phyloP scores from a whole-genome alignment of 92 coral and sea anemone genomes.

The Umimayanthus kanabou region DNA sequence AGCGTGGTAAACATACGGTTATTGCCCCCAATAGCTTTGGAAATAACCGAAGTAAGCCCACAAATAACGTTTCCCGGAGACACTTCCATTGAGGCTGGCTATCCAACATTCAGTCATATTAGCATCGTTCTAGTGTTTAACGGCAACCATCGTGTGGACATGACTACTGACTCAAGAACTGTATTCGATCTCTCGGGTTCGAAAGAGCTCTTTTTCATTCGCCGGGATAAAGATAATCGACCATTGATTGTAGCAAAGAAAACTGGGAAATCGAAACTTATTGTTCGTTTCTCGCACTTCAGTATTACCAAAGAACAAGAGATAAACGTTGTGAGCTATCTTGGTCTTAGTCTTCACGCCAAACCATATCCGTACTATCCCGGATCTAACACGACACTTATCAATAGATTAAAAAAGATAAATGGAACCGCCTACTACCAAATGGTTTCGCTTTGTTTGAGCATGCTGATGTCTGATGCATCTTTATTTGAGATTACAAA shows the following conservation, averaged over 20 bases:
- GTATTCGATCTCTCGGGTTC: constrained; percentile 47
- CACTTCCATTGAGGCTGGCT: constrained; percentile 51
- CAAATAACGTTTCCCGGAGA: constrained; percentile 54
- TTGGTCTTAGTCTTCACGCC: constrained; percentile 38
- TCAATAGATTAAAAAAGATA: constrained; percentile 36
- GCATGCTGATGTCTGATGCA: constrained; percentile 54
- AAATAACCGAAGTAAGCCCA: constrained; percentile 46
- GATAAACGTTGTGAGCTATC: constrained; percentile 47
- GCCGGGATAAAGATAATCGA: constrained; percentile 43
- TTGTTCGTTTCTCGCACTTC: constrained; percentile 56
- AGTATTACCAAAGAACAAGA: constrained; percentile 22
- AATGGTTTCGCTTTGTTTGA: constrained; percentile 54
- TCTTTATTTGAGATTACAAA: constrained; percentile 44
- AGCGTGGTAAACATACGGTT: constrained; percentile 47
- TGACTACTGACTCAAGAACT: constrained; percentile 58
- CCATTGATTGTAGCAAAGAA: constrained; percentile 49
- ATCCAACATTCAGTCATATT: constrained; percentile 57
- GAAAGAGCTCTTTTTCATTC: constrained; percentile 43
- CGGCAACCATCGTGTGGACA: constrained; percentile 51
- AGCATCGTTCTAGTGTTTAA: constrained; percentile 49
- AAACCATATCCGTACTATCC: constrained; percentile 59
- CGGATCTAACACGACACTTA: constrained; percentile 20
- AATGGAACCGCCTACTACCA: constrained; percentile 38
- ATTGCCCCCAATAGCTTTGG: constrained; percentile 43
- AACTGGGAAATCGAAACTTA: constrained; percentile 38